phyloP scores from a whole-genome alignment of 1,140 invertebrate species.

The Gryon sp. region DNA sequence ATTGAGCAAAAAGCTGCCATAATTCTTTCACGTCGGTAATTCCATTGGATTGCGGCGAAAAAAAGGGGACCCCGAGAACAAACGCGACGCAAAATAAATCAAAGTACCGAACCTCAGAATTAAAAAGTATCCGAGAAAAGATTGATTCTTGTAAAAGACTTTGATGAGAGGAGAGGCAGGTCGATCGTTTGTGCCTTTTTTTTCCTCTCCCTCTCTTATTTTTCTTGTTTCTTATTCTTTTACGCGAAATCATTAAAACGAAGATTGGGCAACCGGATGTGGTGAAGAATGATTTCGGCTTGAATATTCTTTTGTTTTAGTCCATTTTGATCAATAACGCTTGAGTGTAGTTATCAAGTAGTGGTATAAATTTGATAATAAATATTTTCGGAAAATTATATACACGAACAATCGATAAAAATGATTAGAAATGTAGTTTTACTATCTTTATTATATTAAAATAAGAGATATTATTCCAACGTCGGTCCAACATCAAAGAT shows the following conservation, averaged over 20 bases:
- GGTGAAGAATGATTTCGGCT: slow-evolving; percentile 26
- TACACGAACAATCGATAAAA: no score
- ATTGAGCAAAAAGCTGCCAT: slow-evolving; percentile 53
- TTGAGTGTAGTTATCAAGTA: no score
- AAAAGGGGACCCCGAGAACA: slow-evolving; percentile 13
- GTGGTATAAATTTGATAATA: no score
- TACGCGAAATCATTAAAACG: slow-evolving; percentile 38
- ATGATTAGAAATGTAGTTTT: no score
- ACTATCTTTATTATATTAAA: no score
- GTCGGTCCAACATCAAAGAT: no score
- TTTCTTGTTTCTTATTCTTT: slow-evolving; percentile 23
- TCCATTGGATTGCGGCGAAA: slow-evolving; percentile 43
- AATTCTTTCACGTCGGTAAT: slow-evolving; percentile 45
- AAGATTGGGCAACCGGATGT: slow-evolving; percentile 49
- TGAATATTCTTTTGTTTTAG: slow-evolving; percentile 14
- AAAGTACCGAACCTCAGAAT: slow-evolving; percentile 29
- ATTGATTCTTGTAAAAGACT: slow-evolving; percentile 55
- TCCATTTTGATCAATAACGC: slow-evolving; percentile 20
- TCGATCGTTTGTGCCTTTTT: slow-evolving; percentile 12
- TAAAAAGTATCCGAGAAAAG: slow-evolving; percentile 45
- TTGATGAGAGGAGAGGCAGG: slow-evolving; percentile 52
- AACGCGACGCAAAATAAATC: slow-evolving; percentile 46
- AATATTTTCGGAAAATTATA: no score
- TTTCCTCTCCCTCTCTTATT: neutral
- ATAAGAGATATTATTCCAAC: no score